Conservation (phyloP, 2,888 invertebrate species). For the Phania funesta region DNA sequence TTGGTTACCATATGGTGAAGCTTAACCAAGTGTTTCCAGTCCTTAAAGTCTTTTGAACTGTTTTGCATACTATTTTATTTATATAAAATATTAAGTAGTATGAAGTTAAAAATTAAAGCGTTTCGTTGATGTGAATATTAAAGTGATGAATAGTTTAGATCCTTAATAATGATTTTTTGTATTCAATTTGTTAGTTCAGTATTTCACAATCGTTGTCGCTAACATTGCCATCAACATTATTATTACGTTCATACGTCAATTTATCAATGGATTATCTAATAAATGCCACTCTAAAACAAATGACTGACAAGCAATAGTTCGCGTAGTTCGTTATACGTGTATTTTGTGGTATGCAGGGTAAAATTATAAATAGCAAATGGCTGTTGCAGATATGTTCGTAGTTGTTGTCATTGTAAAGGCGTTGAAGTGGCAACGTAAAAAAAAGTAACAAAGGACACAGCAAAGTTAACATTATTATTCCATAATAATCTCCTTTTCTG, state of each 20-base stretch:
- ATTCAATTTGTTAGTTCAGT: too few species aligned
- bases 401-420: constrained; percentile 17
- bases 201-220: not conserved
- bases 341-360: constrained; percentile 7
- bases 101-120: too few species aligned
- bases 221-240: not conserved
- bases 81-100: too few species aligned
- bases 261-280: constrained; percentile 49
- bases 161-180: too few species aligned
- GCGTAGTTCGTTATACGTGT: too few species aligned
- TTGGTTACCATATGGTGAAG: constrained; percentile 45
- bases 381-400: not conserved
- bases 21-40: constrained; percentile 25
- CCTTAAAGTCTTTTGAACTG: constrained; percentile 9
- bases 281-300: constrained; percentile 30
- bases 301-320: constrained; percentile 29
- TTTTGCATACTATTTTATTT: too few species aligned
- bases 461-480: constrained; percentile 24
- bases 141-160: too few species aligned
- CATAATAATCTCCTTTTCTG: not conserved
- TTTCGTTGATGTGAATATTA: too few species aligned
- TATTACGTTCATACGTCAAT: not conserved
- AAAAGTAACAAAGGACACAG: not conserved
- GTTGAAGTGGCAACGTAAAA: constrained; percentile 28
- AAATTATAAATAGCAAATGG: constrained; percentile 31